Evolutionary conservation across 2,888 invertebrate genomes (phyloP), one percentile per base, ranked within the genome.

Genomic region (Papilio gigon): DNA sequence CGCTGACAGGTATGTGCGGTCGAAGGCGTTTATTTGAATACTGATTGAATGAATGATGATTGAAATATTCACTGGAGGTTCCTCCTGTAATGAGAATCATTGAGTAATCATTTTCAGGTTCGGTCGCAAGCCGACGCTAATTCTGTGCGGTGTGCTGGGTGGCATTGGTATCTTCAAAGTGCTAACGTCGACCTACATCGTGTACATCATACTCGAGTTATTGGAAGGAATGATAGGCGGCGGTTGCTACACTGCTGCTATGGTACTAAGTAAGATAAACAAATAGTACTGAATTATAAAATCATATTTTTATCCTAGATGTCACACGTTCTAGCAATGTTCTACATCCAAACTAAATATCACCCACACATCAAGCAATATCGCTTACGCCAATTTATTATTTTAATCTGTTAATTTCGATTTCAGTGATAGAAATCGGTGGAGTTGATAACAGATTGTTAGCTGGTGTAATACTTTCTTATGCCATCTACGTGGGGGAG

Each of bases 401-500:
- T n/a, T n/a, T n/a, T n/a, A n/a, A 30, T 4, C 0, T 4, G 2
- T 11, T 27, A 50, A 1, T 14, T 80, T 80, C 25, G 42, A 12
- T 80, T 80, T 56, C 82, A 90, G 90, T 88, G 78, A 74, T 90
- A 25, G 90, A 90, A 78, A 86, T 86, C 50, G 79, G 84, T 8
- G 84, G 86, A 1, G 80, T 77, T 17, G 78, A 80, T 22, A 77
- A 83, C 33, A 77, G 90, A 33, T 72, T 87, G 2, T 71, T 89
- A 11, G 80, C 89, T 2, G 87, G 88, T 4, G 83, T 89, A 0
- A 53, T 88, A 3, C 84, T 84, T 61, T 76, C 88, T 0, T 89
- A 85, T 70, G 80, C 84, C 4, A 80, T 88, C 42, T 88, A 89
- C 69, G 25, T 85, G 27, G 89, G 89, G 0, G 89, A 89, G 67